Percentiles rank a stretch among this genome's conserved stretches.
These are phyloP conservation scores for Tadarida brasiliensis DNA, from an alignment of 2,797 vertebrate genomes.

Conservation along the genomic window DNA sequence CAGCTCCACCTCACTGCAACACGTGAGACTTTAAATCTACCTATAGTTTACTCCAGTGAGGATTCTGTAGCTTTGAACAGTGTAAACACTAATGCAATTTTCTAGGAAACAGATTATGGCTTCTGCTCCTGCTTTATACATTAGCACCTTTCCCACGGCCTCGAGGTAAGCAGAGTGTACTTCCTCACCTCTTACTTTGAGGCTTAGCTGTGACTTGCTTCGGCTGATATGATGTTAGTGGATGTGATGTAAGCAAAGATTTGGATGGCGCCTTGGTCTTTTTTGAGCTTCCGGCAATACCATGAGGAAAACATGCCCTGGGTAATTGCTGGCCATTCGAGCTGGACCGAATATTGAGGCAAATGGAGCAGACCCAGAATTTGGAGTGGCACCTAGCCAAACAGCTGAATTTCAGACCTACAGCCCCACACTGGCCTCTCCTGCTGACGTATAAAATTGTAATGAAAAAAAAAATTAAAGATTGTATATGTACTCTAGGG, in stretches of 20 bases:
- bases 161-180: background rate
- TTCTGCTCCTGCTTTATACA: background rate
- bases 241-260: background rate
- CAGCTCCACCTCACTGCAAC: background rate
- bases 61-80: background rate
- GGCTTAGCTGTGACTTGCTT: background rate
- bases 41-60: background rate
- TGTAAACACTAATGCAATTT: background rate
- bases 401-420: background rate
- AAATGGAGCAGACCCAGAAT: background rate
- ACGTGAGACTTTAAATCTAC: slow-evolving; percentile 5
- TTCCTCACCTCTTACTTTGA: background rate
- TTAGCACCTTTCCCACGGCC: background rate
- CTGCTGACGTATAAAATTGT: background rate
- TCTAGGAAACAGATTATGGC: background rate
- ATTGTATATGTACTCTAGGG: background rate
- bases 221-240: background rate
- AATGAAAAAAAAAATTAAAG: background rate
- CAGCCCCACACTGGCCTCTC: background rate
- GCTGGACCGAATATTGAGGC: background rate
- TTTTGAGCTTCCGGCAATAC: background rate
- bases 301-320: background rate
- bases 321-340: background rate
- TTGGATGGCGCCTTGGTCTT: background rate
- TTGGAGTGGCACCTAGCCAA: background rate